Conservation (phyloP, 2,113 vertebrate species). For the Electrona antarctica region DNA sequence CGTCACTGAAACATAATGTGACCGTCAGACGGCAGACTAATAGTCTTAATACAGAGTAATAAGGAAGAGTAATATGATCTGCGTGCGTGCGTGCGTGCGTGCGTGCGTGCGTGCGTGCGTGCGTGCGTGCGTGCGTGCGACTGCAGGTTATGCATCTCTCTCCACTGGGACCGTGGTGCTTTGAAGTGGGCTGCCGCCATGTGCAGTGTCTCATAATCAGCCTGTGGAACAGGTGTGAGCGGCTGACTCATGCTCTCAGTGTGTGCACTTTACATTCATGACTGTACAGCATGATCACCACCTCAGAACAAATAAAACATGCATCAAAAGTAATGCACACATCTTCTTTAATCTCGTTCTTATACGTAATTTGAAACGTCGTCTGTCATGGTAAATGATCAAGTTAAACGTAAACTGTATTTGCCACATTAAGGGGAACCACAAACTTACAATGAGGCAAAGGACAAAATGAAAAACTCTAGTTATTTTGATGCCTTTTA, state of each 20-base stretch:
- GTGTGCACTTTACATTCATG: constrained; percentile 49
- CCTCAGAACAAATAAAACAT: constrained; percentile 33
- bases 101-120: background rate
- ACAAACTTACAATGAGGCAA: no score
- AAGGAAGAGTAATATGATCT: background rate
- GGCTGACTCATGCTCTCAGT: constrained; percentile 63
- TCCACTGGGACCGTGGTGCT: constrained; percentile 46
- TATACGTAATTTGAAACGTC: no score
- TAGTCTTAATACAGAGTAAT: constrained; percentile 4
- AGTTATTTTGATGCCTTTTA: no score
- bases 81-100: constrained; percentile 14
- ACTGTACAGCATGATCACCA: constrained; percentile 19
- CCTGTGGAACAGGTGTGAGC: constrained; percentile 53
- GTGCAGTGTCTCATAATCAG: constrained; percentile 30
- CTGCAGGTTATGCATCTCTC: constrained; percentile 31
- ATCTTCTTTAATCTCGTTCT: no score
- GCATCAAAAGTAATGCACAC: background rate
- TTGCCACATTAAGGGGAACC: no score
- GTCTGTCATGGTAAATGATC: no score
- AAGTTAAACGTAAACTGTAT: no score
- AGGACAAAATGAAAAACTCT: no score
- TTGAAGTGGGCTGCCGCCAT: constrained; percentile 40
- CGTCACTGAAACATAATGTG: constrained; percentile 1
- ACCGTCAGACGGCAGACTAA: constrained; percentile 61
- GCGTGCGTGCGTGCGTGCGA: constrained; percentile 1